Evolutionary conservation across 2,797 vertebrate species (phyloP).

Genomic region (Hypotaenidia philippensis): DNA sequence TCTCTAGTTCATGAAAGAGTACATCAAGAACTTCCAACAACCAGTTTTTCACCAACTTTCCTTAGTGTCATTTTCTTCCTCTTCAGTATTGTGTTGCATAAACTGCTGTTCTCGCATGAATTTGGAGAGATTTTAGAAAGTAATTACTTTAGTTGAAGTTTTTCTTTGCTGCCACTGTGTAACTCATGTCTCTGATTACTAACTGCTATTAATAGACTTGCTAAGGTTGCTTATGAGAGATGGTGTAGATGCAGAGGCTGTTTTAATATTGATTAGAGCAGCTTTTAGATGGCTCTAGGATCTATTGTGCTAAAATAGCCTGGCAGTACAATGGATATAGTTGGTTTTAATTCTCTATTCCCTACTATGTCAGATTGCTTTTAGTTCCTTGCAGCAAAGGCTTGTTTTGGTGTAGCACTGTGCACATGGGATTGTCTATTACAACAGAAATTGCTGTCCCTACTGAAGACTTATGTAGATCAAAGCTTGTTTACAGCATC

Average conservation of each 20-base stretch:
- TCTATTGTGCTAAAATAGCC: neutral
- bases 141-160: neutral
- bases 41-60: neutral
- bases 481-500: neutral
- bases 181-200: neutral
- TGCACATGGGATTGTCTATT: neutral
- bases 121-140: neutral
- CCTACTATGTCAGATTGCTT: neutral
- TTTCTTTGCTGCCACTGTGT: neutral
- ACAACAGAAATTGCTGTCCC: neutral
- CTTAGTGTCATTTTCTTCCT: neutral
- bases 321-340: neutral
- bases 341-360: neutral
- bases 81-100: neutral
- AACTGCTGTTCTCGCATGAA: neutral
- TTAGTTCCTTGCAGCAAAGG: neutral
- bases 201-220: neutral
- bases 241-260: neutral
- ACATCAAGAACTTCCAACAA: neutral
- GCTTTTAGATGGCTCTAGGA: neutral
- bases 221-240: neutral
- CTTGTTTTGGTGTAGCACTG: neutral
- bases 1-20: neutral
- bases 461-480: neutral
- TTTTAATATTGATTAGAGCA: neutral